Base-by-base conservation (phyloP, 2,797 vertebrate species). In the Otolemur crassicaudatus region DNA sequence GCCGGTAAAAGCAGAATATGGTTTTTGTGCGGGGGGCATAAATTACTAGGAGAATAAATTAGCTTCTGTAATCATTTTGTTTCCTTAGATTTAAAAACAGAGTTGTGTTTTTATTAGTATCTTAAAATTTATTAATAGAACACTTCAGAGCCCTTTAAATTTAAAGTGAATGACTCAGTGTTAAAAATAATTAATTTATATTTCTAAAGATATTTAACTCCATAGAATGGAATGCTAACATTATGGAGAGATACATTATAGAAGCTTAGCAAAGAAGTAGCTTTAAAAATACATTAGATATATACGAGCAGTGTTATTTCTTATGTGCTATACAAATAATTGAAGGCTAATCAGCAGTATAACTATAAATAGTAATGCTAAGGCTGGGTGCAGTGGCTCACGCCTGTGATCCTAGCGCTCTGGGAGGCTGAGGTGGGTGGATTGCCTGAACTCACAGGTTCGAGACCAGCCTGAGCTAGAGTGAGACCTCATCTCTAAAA, bases 1-100 rank as follows among this genome's bases (percentile, higher is more conserved):
- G 99, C 97, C 98, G 99, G 99, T 99, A 99, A 97, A 96, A 96
- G 61, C 22, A 96, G 94, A 93, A 43, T 91, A 20, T 75, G 61
- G 58, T 14, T 95, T 95, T 67, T 0, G 0, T 61, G 76, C 69
- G 97, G 83, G 56, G 1, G 40, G 40, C 12, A 40, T 43, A n/a
- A 70, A 82, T 76, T 93, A 75, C 70, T 80, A 72, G 58, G 79
- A 92, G 31, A 95, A 91, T 56, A 72, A 93, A 69, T 56, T 92
- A 79, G 29, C 23, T 85, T 86, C 65, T 90, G 2, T 91, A 93
- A 90, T 65, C 90, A 56, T 96, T 27, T 61, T 76, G 37, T 94
- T 87, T 93, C 67, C 4, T 13, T 91, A 92, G 84, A 93, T 90
- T 90, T 63, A 37, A 75, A 76, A 93, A 67, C 20, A 60, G 10